Percentiles rank a stretch among this genome's conserved stretches.
phyloP scores from a whole-genome alignment of 2,797 vertebrate genomes.

The Phoxinus dragarum region DNA sequence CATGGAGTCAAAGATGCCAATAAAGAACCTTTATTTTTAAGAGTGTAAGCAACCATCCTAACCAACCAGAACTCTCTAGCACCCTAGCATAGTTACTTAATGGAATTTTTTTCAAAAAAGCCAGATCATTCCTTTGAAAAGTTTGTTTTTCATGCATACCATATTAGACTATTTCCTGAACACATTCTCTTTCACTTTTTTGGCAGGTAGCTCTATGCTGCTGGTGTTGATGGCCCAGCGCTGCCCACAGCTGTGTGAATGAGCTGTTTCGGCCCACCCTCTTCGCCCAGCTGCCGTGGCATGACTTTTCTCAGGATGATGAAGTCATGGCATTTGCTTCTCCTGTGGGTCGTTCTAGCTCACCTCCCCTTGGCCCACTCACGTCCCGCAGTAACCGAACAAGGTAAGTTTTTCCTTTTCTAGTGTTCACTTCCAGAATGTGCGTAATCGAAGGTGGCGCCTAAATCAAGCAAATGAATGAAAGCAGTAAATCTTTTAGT shows the following conservation, averaged over 20 bases:
- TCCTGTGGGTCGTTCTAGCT: constrained; percentile 48
- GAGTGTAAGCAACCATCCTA: not conserved
- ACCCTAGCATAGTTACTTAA: not conserved
- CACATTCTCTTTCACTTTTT: not conserved
- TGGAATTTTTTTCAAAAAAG: not conserved
- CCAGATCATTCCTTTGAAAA: not conserved
- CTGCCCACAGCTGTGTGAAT: constrained; percentile 48
- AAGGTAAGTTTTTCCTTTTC: constrained; percentile 42
- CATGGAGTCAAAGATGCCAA: not conserved
- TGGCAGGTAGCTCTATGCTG: constrained; percentile 40
- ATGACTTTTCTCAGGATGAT: constrained; percentile 46
- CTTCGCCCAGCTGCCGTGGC: constrained; percentile 20
- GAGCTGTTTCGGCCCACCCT: constrained; percentile 34
- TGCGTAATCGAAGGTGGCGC: not conserved
- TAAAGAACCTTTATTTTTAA: not conserved
- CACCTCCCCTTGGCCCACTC: constrained; percentile 18
- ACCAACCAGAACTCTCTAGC: not conserved
- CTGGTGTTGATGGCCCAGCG: constrained; percentile 32
- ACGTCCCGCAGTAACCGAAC: constrained; percentile 53
- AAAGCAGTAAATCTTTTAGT: not conserved
- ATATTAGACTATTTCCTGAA: not conserved
- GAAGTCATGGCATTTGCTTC: constrained; percentile 51
- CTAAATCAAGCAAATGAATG: not conserved
- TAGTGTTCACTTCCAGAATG: no score
- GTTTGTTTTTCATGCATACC: not conserved